Conservation (phyloP, 2,888 invertebrate genomes). For the Orthosia cruda region DNA sequence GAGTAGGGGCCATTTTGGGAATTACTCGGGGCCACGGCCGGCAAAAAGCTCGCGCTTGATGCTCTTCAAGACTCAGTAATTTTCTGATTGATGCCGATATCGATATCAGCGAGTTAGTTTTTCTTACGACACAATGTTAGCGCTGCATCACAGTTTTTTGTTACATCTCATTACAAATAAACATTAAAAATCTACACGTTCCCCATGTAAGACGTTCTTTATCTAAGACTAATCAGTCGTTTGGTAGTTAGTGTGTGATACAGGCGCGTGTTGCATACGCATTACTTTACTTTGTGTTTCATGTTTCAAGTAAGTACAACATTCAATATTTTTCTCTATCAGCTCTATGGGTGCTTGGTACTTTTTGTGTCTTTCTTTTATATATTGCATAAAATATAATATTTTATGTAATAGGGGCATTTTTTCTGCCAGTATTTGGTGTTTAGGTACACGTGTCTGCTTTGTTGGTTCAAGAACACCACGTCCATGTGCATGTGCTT, state of each 20-base stretch:
- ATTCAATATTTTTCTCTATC: neutral
- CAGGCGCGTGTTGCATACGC: constrained; percentile 3
- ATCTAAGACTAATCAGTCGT: neutral
- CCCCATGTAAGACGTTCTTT: neutral
- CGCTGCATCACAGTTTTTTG: neutral
- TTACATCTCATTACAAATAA: neutral
- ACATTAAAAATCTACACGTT: neutral
- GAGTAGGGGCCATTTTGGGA: constrained; percentile 82
- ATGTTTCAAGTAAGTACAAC: no score
- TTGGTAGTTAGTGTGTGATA: neutral
- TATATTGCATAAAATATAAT: neutral
- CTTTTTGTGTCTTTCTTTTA: neutral
- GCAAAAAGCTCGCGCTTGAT: constrained; percentile 72
- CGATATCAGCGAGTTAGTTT: constrained; percentile 42
- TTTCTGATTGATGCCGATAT: constrained; percentile 41
- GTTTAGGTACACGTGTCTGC: neutral
- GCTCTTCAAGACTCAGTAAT: constrained; percentile 21
- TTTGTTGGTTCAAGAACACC: neutral
- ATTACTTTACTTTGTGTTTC: neutral
- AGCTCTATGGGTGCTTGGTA: no score
- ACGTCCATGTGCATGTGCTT: no score
- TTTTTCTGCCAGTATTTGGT: neutral
- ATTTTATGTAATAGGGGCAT: neutral
- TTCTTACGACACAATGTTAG: constrained; percentile 31
- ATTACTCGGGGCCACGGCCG: constrained; percentile 72